phyloP scores from a whole-genome alignment of 2,888 invertebrate species.

The Allacma fusca region DNA sequence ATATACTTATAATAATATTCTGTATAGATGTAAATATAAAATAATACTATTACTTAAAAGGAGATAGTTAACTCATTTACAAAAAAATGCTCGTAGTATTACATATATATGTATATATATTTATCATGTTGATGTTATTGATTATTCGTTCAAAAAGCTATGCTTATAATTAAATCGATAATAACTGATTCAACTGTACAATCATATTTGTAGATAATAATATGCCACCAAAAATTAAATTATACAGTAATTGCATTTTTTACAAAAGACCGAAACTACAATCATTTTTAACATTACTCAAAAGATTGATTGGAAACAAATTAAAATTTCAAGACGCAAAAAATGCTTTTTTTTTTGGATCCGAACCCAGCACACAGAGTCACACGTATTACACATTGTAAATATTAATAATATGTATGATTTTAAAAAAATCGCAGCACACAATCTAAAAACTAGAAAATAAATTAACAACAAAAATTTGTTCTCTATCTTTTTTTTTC shows the following conservation, averaged over 20 bases:
- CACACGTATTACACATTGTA: slow-evolving; percentile 30
- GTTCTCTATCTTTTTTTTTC: slow-evolving; percentile 6
- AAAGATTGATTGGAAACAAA: background rate
- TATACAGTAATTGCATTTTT: slow-evolving; percentile 19
- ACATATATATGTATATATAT: background rate
- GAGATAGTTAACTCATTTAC: slow-evolving; percentile 18
- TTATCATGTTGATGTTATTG: background rate
- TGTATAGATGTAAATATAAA: background rate
- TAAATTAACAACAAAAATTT: slow-evolving; percentile 31
- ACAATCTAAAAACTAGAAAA: slow-evolving; percentile 31
- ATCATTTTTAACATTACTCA: background rate
- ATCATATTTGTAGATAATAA: background rate
- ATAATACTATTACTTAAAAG: slow-evolving; percentile 23
- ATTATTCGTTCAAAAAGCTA: background rate
- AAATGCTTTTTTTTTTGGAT: background rate
- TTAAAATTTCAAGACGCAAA: slow-evolving; percentile 5
- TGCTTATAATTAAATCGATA: background rate
- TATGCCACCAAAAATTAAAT: slow-evolving; percentile 14
- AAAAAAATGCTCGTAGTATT: slow-evolving; percentile 16
- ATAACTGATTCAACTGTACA: background rate
- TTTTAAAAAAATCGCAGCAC: slow-evolving; percentile 31
- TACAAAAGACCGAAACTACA: slow-evolving; percentile 14
- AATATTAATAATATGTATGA: background rate
- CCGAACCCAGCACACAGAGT: slow-evolving; percentile 25
- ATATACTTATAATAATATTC: background rate